Base-by-base conservation (phyloP, 2,888 invertebrate species). In the Amiota mariae region DNA sequence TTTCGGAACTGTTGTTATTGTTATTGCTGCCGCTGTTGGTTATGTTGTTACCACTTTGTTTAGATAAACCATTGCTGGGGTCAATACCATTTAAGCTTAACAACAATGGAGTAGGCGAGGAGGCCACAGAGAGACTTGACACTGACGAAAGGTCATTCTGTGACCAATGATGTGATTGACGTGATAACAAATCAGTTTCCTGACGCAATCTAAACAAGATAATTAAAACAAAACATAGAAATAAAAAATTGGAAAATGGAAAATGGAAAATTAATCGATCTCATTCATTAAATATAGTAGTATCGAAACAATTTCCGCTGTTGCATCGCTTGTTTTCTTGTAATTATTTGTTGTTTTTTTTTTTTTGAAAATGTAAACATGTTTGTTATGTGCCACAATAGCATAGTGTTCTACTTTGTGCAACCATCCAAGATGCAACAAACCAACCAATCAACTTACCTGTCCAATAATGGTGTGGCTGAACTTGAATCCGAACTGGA, bases 401-500 rank as follows among this genome's bases (percentile, higher is more conserved):
- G n/a, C 57, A 54, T n/a, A 54, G 67, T 36, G 72, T 59, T 59
- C 47, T 54, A 47, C 46, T 51, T 61, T 57, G 59, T 61, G 36
- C 36, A 36, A 36, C 36, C 4, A 36, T 36, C 36, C 36, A 36
- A 36, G 36, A 36, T 36, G 36, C 36, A 36, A 6, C 8, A 36
- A 36, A 36, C 36, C 8, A 36, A 46, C 46, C 47, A 51, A 20
- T 13, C 68, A 72, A 86, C 86, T 89, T 85, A 92, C 91, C 94
- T 92, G 89, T 95, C 95, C 80, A 95, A 90, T 89, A 95, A 94
- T 51, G 95, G 95, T 8, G 95, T 95, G 1, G 95, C 94, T 63
- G 93, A 93, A 71, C 93, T 94, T 10, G 94, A 94, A 88, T 95
- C 94, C 56, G 94, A 93, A 85, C 94, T 94, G 75, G 94, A 94